Evolutionary conservation across 35 echinoderm and acorn worm species (phyloP).

Genomic region (Nesometra sesokonis): DNA sequence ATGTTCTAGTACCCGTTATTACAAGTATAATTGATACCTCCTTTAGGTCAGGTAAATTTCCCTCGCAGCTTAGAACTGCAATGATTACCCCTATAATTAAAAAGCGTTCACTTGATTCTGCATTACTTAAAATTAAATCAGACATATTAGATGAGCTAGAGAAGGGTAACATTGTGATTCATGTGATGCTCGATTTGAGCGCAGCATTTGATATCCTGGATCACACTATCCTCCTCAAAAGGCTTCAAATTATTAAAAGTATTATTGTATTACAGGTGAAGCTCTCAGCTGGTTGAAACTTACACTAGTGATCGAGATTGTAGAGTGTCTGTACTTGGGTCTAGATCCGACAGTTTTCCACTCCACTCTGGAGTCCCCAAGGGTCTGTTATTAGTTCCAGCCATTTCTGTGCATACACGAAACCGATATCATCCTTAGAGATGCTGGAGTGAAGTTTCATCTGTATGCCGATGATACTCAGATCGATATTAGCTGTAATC

Average conservation of each 20-base stretch:
- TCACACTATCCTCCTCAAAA: neutral
- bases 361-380: neutral
- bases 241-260: neutral
- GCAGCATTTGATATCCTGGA: too few species aligned
- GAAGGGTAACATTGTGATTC: too few species aligned
- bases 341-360: neutral
- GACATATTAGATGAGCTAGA: neutral
- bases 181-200: too few species aligned
- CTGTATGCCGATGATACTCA: neutral
- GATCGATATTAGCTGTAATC: neutral
- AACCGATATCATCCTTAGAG: neutral
- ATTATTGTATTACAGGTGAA: neutral
- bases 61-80: neutral
- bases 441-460: neutral
- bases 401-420: neutral
- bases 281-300: neutral
- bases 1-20: neutral
- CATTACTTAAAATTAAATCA: neutral
- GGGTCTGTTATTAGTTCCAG: neutral
- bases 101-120: neutral
- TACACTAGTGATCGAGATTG: neutral
- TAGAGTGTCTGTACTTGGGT: neutral
- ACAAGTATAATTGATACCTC: neutral
- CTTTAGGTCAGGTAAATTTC: neutral
- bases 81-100: constrained; percentile 8